A percentile compares a stretch with the other conserved stretches of the same genome.
Conservation (phyloP, 2,113 vertebrate genomes). For the Clinocottus analis region DNA sequence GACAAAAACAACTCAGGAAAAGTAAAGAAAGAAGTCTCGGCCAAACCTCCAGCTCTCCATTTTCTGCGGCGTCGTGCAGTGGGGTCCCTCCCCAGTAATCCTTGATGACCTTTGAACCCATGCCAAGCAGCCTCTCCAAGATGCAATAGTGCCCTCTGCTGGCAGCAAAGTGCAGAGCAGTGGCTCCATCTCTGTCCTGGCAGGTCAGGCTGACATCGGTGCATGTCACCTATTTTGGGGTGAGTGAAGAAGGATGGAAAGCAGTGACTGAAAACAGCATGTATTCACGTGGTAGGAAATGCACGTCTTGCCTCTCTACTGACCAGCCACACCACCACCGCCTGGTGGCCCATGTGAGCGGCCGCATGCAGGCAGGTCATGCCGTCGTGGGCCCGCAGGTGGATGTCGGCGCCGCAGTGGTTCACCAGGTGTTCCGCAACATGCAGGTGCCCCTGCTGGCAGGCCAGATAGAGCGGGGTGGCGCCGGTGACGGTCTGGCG, state of each 20-base stretch:
- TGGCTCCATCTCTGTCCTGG: slow-evolving; percentile 86
- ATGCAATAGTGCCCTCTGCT: slow-evolving; percentile 87
- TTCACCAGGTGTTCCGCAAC: slow-evolving; percentile 86
- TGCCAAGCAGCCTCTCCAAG: slow-evolving; percentile 83
- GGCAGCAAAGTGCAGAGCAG: slow-evolving; percentile 89
- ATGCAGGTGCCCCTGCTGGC: slow-evolving; percentile 88
- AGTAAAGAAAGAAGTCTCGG: neutral
- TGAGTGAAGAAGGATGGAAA: neutral
- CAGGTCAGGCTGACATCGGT: slow-evolving; percentile 79
- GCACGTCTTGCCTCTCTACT: slow-evolving; percentile 28
- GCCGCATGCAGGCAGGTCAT: slow-evolving; percentile 89
- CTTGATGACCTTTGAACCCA: slow-evolving; percentile 82
- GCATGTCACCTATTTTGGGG: slow-evolving; percentile 78
- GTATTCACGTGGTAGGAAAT: neutral
- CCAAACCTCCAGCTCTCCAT: slow-evolving; percentile 86
- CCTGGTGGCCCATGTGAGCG: slow-evolving; percentile 84
- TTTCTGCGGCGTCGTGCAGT: slow-evolving; percentile 89
- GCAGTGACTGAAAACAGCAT: neutral
- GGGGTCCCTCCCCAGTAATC: slow-evolving; percentile 90
- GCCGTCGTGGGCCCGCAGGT: slow-evolving; percentile 85
- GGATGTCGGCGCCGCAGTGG: slow-evolving; percentile 82
- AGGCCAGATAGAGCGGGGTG: slow-evolving; percentile 88
- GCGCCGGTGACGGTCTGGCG: slow-evolving; percentile 81
- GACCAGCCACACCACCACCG: slow-evolving; percentile 88
- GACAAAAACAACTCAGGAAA: neutral